Base-by-base conservation (phyloP, 2,888 invertebrate species). In the Plebejus melissa region DNA sequence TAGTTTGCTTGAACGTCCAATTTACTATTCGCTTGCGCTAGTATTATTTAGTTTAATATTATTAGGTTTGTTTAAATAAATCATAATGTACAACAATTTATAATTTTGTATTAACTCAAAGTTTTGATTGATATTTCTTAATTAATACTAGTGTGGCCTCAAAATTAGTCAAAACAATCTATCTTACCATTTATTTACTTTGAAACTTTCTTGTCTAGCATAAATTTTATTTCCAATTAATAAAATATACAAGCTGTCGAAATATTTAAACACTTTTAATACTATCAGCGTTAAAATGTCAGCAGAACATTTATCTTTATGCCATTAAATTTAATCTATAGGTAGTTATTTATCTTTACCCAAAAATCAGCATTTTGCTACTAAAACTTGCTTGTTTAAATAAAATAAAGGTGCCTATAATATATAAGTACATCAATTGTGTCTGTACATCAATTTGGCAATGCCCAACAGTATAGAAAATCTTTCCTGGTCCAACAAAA, bases 161-260 rank as follows among this genome's bases (percentile, higher is more conserved):
- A 65, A 65, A 32, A 65, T 36, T 65, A 16, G 65, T 65, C 65
- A 65, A 32, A 65, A 28, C 6, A 65, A 65, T 65, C 4, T 32
- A 32, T 65, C 32, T 32, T 36, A 6, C 32, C 32, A 36, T 65
- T 65, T 65, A 36, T 32, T 65, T 65, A 4, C 65, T 65, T 0
- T 16, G 13, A 36, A 65, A 65, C 50, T 65, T 11, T 65, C 65
- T 65, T 32, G 32, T 32, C 65, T 13, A 65, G 65, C 28, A 65
- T 65, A 28, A 32, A 65, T 65, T 65, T 60, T 65, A 65, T 32
- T 65, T 16, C 32, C 36, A 65, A 65, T 65, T 65, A 65, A 65
- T 65, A 65, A 36, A 65, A 13, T 36, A 36, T 32, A 65, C 32
- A 36, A 65, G 16, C 22, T 32, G 65, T 65, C 32, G 32, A 65